These are phyloP conservation scores for Caenorhabditis sp. DNA, from an alignment of 2,888 invertebrate genomes.

Conservation along the genomic window DNA sequence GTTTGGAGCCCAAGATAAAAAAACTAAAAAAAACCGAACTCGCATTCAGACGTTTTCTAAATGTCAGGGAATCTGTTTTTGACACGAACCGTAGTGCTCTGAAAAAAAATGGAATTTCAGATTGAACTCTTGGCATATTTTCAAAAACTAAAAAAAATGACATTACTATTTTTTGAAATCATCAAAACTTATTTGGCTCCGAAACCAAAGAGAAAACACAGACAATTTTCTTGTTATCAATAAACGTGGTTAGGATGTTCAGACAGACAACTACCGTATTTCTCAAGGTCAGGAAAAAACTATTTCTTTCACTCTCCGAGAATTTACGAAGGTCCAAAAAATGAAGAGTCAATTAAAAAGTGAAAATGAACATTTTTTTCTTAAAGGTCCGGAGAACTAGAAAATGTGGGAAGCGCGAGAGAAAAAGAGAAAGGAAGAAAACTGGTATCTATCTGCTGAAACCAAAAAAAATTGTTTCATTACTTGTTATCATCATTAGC, in stretches of 20 bases:
- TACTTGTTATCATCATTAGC: background rate
- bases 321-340: background rate
- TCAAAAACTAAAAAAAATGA: too few species aligned
- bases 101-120: too few species aligned
- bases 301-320: background rate
- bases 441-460: background rate
- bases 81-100: too few species aligned
- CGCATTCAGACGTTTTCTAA: too few species aligned
- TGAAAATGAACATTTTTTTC: background rate
- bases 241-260: background rate
- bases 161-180: too few species aligned
- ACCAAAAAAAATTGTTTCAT: constrained; percentile 1
- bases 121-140: too few species aligned
- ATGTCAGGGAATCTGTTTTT: too few species aligned
- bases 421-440: background rate
- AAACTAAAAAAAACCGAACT: too few species aligned
- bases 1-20: too few species aligned
- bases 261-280: background rate
- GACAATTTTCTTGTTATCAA: background rate
- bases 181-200: background rate
- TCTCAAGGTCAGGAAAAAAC: background rate
- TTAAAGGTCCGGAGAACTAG: background rate
- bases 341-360: background rate
- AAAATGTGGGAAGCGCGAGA: background rate
- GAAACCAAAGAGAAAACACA: background rate